phyloP scores from a whole-genome alignment of 2,888 invertebrate species.

The Orthosia cruda region DNA sequence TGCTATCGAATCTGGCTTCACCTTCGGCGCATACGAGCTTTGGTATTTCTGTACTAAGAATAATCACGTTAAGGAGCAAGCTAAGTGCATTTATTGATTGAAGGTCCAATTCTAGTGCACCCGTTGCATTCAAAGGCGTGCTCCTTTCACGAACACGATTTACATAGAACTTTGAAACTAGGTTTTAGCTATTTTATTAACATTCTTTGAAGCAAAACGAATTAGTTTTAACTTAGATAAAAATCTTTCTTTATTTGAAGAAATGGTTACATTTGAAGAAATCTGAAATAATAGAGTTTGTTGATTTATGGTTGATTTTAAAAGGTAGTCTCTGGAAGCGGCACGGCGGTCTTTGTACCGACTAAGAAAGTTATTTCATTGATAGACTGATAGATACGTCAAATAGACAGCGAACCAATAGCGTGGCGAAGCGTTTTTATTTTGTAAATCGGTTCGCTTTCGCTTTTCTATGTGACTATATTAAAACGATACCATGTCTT shows the following conservation, averaged over 20 bases:
- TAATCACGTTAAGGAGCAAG: slow-evolving; percentile 1
- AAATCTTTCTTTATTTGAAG: not conserved
- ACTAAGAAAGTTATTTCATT: no score
- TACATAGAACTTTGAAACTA: slow-evolving; percentile 11
- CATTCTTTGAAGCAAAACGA: not conserved
- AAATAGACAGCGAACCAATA: no score
- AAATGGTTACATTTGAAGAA: not conserved
- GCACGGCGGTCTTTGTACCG: not conserved
- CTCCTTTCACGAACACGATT: slow-evolving; percentile 22
- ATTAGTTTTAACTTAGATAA: not conserved
- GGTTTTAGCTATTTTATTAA: not conserved
- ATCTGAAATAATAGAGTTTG: no score
- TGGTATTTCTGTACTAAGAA: not conserved
- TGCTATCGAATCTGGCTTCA: not conserved
- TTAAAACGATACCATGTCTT: no score
- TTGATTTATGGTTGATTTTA: no score
- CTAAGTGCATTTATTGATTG: slow-evolving; percentile 49
- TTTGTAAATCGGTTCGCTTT: no score
- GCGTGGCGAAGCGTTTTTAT: no score
- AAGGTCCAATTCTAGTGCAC: slow-evolving; percentile 18
- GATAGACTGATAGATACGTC: no score
- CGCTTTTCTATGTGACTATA: no score
- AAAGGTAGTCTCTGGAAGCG: not conserved
- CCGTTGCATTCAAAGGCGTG: slow-evolving; percentile 10
- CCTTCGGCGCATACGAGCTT: no score